These are phyloP conservation scores for Phymatocera aterrima DNA, from an alignment of 2,888 invertebrate genomes.

Conservation along the genomic window DNA sequence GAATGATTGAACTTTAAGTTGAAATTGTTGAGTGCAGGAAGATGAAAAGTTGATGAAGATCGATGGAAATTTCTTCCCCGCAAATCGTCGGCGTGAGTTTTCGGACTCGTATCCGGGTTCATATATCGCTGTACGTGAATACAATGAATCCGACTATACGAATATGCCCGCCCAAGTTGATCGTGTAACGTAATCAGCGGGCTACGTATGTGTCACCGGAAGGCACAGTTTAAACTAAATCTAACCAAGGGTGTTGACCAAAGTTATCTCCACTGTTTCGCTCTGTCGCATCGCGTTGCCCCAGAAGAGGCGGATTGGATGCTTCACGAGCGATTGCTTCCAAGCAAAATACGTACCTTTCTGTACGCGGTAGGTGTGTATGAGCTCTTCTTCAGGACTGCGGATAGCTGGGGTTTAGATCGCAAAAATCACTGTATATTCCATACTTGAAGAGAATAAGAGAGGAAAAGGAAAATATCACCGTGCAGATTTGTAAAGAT, in stretches of 20 bases:
- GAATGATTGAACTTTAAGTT: neutral
- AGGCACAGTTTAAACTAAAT: constrained; percentile 40
- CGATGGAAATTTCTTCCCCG: neutral
- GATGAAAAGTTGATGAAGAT: neutral
- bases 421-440: too few species aligned
- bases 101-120: too few species aligned
- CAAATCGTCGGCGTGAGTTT: neutral
- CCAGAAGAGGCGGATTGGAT: neutral
- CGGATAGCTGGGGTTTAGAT: too few species aligned
- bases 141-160: neutral
- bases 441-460: too few species aligned
- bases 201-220: constrained; percentile 36
- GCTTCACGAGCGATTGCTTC: constrained; percentile 10
- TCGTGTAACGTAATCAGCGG: constrained; percentile 36
- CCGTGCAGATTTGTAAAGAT: too few species aligned
- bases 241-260: constrained; percentile 44
- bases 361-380: neutral
- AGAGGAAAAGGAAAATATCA: too few species aligned
- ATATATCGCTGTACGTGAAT: neutral
- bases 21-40: too few species aligned
- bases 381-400: too few species aligned
- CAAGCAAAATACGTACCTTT: neutral
- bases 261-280: constrained; percentile 40
- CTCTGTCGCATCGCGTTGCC: neutral
- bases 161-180: constrained; percentile 16